Evolutionary conservation across 2,113 vertebrate species (phyloP).

Genomic region (Anolis carolinensis): DNA sequence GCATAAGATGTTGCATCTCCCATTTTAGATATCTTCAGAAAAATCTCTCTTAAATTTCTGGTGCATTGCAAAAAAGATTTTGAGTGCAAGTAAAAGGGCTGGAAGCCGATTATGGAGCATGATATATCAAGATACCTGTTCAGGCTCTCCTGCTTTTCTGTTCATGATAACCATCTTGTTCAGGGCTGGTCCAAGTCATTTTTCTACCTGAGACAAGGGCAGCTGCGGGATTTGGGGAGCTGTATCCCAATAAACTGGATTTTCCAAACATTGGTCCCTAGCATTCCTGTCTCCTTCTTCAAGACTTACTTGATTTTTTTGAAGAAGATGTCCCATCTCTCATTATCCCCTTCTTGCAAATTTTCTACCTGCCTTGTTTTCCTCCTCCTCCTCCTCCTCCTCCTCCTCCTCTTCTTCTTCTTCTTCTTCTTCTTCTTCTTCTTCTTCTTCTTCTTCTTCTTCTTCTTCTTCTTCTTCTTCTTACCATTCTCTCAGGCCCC

Average conservation of each 20-base stretch:
- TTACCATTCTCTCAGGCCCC: not conserved
- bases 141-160: not conserved
- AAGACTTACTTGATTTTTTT: not conserved
- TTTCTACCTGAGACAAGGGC: not conserved
- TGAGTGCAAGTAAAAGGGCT: slow-evolving; percentile 72
- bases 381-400: too few species aligned
- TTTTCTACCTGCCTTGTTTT: not conserved
- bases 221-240: too few species aligned
- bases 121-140: not conserved
- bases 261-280: not conserved
- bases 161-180: not conserved
- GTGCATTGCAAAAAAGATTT: slow-evolving; percentile 74
- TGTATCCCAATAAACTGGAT: too few species aligned
- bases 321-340: not conserved
- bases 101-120: not conserved
- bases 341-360: not conserved
- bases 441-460: not conserved
- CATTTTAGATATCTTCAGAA: slow-evolving; percentile 78
- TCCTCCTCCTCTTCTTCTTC: not conserved
- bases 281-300: not conserved
- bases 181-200: not conserved
- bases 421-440: not conserved
- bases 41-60: slow-evolving; percentile 76
- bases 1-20: slow-evolving; percentile 78
- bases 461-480: not conserved